Evolutionary conservation across 1,140 invertebrate species (phyloP).

Genomic region (Bombus confusus): DNA sequence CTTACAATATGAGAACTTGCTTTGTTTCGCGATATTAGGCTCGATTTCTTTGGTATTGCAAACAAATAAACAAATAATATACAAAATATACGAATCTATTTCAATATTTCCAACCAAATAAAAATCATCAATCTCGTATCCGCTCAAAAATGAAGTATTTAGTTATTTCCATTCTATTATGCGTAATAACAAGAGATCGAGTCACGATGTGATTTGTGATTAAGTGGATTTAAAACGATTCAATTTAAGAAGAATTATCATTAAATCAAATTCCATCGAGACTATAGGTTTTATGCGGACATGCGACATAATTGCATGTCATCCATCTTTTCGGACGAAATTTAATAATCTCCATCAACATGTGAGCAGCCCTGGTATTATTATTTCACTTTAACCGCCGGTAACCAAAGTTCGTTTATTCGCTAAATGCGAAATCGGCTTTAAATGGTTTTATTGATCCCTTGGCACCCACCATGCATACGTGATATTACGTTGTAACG

Average conservation of each 20-base stretch:
- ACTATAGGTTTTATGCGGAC: background rate
- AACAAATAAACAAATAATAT: background rate
- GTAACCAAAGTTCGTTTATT: constrained; percentile 63
- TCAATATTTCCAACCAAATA: background rate
- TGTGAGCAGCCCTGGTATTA: constrained; percentile 41
- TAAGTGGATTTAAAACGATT: background rate
- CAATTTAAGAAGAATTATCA: background rate
- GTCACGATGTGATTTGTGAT: too few species aligned
- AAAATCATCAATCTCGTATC: background rate
- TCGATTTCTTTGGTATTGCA: too few species aligned
- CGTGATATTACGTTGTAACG: constrained; percentile 60
- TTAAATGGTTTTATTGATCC: constrained; percentile 66
- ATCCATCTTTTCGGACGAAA: background rate
- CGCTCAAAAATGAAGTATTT: background rate
- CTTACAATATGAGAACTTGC: too few species aligned
- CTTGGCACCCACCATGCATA: constrained; percentile 43
- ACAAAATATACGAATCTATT: background rate
- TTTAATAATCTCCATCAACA: constrained; percentile 40
- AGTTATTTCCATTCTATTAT: too few species aligned
- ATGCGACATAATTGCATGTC: constrained; percentile 11
- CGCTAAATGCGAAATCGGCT: constrained; percentile 63
- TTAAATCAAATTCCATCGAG: background rate
- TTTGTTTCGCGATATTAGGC: too few species aligned
- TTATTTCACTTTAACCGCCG: constrained; percentile 59
- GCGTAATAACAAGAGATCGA: too few species aligned